Evolutionary conservation across 2,113 vertebrate species (phyloP).

Genomic region (Pomatorhinus ruficollis): DNA sequence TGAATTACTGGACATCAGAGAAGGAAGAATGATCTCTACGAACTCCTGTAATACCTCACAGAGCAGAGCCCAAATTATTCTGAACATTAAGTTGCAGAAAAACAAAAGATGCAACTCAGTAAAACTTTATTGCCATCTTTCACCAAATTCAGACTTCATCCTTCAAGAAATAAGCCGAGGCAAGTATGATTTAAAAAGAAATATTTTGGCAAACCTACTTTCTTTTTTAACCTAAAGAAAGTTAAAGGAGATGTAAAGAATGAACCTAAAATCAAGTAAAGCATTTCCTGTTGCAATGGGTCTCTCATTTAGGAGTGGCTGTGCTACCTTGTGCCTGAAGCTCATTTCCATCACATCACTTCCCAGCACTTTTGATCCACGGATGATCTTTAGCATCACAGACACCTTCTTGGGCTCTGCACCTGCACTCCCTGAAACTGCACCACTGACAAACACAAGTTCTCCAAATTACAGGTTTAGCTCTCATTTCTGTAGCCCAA

Average conservation of each 20-base stretch:
- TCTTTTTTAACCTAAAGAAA: neutral
- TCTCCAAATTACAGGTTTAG: neutral
- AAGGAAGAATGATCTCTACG: neutral
- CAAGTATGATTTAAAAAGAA: neutral
- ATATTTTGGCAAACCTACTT: neutral
- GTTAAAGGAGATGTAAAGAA: neutral
- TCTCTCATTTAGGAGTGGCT: neutral
- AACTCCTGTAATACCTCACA: neutral
- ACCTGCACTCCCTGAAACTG: neutral
- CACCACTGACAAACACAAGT: neutral
- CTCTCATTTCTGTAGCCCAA: neutral
- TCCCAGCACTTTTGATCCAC: neutral
- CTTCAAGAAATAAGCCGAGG: neutral
- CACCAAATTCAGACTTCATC: neutral
- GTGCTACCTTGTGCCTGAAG: neutral
- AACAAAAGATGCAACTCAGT: neutral
- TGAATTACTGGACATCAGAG: neutral
- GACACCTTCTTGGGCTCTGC: fast-evolving
- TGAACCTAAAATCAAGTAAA: neutral
- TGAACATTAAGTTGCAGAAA: neutral
- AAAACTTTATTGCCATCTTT: neutral
- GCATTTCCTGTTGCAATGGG: neutral
- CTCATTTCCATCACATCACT: neutral
- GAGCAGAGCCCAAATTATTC: neutral
- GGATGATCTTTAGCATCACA: neutral